Evolutionary conservation across 2,888 invertebrate species (phyloP), one percentile per base, ranked within the genome.

Genomic region (Cremastobaeus sp.): DNA sequence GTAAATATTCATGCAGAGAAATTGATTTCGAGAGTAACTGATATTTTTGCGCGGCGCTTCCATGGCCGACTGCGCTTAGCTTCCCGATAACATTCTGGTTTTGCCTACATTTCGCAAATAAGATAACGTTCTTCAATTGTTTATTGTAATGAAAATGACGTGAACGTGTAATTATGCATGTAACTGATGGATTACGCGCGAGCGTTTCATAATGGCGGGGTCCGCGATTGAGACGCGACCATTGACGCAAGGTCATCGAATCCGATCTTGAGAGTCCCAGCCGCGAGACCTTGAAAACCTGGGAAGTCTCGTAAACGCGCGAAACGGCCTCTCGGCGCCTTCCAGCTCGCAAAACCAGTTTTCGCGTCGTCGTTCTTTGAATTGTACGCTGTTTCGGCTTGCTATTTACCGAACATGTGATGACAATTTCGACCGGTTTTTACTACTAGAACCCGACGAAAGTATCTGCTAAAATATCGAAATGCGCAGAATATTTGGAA

Each of bases 281-380:
- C 48, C 12, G 59, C 48, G 47, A 50, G 64, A 76, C 76, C 73
- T 73, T 70, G 70, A 70, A 76, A 70, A 66, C 62, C 73, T 62
- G 66, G 76, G 70, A 76, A 76, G 73, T 74, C 70, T 76, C 68
- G 65, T 72, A 66, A 70, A 62, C 68, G 75, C 65, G 60, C 30
- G 50, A 73, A 73, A 64, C 73, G 66, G 60, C 41, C 72, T 47
- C 41, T 57, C 68, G 52, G 54, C 35, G 54, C 47, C 52, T 47
- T 57, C 60, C 55, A 50, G 69, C 65, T 37, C 11, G 69, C 69
- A 47, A 74, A 81, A 80, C 79, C 79, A 73, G 76, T 80, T 79
- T 71, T 68, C 62, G 41, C 57, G 30, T 68, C 47, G 65, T 32
- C 65, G 59, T 55, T 66, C 32, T 11, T 43, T 25, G 30, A 37